These are phyloP conservation scores for Temnothorax ravouxi DNA, from an alignment of 2,888 invertebrate genomes.

Conservation along the genomic window DNA sequence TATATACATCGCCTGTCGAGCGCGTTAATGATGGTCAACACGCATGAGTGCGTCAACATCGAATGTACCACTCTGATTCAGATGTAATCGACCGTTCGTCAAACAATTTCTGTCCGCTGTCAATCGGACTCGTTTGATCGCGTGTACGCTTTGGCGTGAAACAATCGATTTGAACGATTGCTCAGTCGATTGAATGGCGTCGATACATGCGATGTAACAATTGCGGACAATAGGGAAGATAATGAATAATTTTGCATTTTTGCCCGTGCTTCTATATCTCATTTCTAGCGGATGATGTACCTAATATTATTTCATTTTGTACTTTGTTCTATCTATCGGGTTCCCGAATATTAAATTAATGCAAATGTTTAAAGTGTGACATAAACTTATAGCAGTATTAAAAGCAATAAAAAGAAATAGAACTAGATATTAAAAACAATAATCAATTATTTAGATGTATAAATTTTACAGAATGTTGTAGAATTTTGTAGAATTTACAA, in stretches of 20 bases:
- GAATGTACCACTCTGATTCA: constrained; percentile 56
- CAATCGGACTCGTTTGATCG: constrained; percentile 65
- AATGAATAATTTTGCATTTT: constrained; percentile 41
- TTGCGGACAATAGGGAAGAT: constrained; percentile 49
- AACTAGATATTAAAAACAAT: not conserved
- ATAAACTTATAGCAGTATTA: not conserved
- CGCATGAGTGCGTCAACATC: constrained; percentile 43
- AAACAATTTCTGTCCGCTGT: constrained; percentile 72
- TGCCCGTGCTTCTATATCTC: not conserved
- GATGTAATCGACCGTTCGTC: constrained; percentile 71
- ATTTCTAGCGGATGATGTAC: not conserved
- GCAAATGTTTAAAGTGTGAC: not conserved
- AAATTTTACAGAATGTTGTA: no score
- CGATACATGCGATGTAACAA: not conserved
- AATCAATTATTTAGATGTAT: not conserved
- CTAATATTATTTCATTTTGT: not conserved
- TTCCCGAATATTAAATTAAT: not conserved
- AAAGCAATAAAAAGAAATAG: not conserved
- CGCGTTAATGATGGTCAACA: constrained; percentile 56
- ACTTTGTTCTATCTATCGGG: not conserved
- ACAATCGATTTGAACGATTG: constrained; percentile 70
- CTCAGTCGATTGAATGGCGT: constrained; percentile 52
- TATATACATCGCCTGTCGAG: constrained; percentile 20
- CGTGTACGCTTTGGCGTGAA: constrained; percentile 61
- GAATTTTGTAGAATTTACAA: no score